Conservation (phyloP, 1,140 invertebrate species). For the Melipona quadrifasciata region DNA sequence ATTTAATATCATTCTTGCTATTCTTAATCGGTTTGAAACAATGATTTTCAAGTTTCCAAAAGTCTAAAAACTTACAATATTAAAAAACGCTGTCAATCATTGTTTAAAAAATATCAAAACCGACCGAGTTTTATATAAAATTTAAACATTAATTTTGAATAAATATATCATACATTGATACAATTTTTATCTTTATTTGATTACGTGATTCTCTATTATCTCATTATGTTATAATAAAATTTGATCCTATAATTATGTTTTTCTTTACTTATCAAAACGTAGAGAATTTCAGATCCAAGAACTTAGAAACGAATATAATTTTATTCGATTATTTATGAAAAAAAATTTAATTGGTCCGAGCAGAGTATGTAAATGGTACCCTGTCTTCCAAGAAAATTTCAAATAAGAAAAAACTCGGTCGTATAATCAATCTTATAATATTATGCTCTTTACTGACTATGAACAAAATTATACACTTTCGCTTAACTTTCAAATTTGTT, state of each 20-base stretch:
- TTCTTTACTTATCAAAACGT: neutral
- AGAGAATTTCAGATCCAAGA: neutral
- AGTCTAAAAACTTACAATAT: neutral
- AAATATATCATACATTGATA: neutral
- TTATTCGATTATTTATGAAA: neutral
- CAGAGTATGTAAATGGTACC: conserved; percentile 52
- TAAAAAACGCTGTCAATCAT: conserved; percentile 13
- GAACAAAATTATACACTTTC: conserved; percentile 29
- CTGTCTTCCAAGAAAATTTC: conserved; percentile 24
- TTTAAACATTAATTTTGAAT: neutral
- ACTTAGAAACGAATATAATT: conserved; percentile 4
- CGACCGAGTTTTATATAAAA: conserved; percentile 36
- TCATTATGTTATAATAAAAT: neutral
- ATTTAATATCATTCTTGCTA: conserved; percentile 49
- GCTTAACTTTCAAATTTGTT: neutral
- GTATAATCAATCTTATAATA: conserved; percentile 39
- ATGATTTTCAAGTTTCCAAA: conserved; percentile 13
- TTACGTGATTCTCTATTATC: neutral
- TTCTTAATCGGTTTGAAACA: conserved; percentile 33
- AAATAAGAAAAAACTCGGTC: conserved; percentile 41
- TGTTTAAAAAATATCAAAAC: conserved; percentile 30
- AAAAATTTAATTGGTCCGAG: conserved; percentile 18
- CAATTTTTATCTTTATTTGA: neutral
- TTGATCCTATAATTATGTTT: neutral
- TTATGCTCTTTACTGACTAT: conserved; percentile 26